These are phyloP conservation scores for Garra rufa DNA, from an alignment of 2,113 vertebrate genomes.

Conservation along the genomic window DNA sequence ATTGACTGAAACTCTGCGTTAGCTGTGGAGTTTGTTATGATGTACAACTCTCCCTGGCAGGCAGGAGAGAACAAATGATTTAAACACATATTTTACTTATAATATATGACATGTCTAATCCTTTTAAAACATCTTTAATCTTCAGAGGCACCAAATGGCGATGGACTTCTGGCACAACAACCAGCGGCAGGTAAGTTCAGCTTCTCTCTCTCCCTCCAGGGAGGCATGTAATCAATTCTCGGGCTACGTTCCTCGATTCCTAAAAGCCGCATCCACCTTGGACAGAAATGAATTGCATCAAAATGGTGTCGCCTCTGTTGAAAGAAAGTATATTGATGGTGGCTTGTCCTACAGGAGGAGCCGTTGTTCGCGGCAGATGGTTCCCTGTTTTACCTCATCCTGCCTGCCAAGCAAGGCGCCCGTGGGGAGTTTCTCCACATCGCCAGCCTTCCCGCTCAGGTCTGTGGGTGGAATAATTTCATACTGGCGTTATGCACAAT, in stretches of 20 bases:
- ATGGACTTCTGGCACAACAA: conserved; percentile 77
- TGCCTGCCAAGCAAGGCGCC: conserved; percentile 81
- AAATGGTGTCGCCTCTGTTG: conserved; percentile 9
- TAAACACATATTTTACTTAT: conserved; percentile 32
- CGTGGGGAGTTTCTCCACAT: conserved; percentile 81
- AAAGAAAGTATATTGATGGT: conserved; percentile 1
- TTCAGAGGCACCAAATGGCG: conserved; percentile 79
- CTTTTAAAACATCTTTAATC: conserved; percentile 34
- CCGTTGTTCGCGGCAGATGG: conserved; percentile 77
- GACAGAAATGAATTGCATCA: conserved; percentile 28
- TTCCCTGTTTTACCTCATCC: conserved; percentile 75
- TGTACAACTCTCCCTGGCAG: conserved; percentile 26
- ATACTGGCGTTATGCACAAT: not conserved
- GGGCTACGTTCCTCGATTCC: not conserved
- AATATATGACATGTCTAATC: conserved; percentile 29
- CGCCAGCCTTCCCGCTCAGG: conserved; percentile 77
- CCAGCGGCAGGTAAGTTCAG: conserved; percentile 74
- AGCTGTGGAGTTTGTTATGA: conserved; percentile 4
- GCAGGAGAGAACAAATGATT: conserved; percentile 21
- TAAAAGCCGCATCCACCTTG: conserved; percentile 3
- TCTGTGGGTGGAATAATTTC: conserved; percentile 58
- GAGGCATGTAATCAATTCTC: not conserved
- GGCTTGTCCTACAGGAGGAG: conserved; percentile 69
- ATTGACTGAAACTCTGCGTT: conserved; percentile 6
- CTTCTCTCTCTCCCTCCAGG: not conserved